These are phyloP conservation scores for Lordiphosa clarofinis DNA, from an alignment of 1,140 invertebrate species.

Conservation along the genomic window DNA sequence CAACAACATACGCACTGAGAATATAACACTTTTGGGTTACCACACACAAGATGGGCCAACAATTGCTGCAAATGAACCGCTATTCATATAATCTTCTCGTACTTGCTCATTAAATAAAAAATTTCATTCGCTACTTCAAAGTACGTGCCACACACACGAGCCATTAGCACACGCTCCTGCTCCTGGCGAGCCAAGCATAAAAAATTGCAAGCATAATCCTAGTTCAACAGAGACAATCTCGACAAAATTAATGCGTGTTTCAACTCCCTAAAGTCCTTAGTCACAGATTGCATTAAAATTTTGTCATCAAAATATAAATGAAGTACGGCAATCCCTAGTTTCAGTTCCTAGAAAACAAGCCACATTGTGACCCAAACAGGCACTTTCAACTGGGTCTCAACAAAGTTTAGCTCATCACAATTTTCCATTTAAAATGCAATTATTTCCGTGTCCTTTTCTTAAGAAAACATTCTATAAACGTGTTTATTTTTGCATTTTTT, in stretches of 20 bases:
- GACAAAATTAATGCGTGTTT: slow-evolving; percentile 22
- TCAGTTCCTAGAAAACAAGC: slow-evolving; percentile 22
- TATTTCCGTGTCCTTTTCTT: slow-evolving; percentile 47
- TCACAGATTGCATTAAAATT: slow-evolving; percentile 70
- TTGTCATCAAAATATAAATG: slow-evolving; percentile 75
- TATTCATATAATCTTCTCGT: no score
- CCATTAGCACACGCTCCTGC: no score
- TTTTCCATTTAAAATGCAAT: slow-evolving; percentile 63
- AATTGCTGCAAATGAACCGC: slow-evolving; percentile 9
- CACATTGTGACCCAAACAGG: slow-evolving; percentile 28
- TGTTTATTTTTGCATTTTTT: slow-evolving; percentile 30
- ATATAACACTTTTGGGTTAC: no score
- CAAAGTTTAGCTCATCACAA: slow-evolving; percentile 17
- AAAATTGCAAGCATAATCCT: slow-evolving; percentile 11
- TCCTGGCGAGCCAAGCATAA: not conserved
- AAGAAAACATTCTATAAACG: slow-evolving; percentile 41
- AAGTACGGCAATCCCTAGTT: slow-evolving; percentile 20
- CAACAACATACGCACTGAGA: no score
- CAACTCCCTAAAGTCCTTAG: slow-evolving; percentile 38
- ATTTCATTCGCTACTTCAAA: no score
- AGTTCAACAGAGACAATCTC: slow-evolving; percentile 8
- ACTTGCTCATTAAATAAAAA: no score
- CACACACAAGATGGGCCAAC: not conserved
- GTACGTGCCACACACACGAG: no score
- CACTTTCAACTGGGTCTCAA: not conserved